phyloP scores from a whole-genome alignment of 2,113 vertebrate species.

The Engraulis encrasicolus region DNA sequence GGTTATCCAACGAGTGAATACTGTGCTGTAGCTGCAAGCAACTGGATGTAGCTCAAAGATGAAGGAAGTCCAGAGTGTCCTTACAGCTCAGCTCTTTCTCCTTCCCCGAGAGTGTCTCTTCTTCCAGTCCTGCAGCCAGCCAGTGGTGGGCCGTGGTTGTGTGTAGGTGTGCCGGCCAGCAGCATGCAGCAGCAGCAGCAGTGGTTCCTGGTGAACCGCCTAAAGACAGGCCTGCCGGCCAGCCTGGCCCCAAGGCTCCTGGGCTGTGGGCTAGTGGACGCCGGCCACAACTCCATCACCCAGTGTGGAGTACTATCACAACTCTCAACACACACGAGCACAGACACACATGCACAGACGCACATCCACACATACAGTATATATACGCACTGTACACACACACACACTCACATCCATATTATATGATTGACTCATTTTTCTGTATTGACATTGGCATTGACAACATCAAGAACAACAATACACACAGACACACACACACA shows the following conservation, averaged over 20 bases:
- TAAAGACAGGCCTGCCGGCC: slow-evolving; percentile 20
- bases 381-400: not conserved
- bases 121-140: not conserved
- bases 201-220: slow-evolving; percentile 26
- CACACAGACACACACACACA: not conserved
- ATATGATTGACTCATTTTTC: too few relatives aligned
- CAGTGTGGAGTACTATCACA: not conserved
- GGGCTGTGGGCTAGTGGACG: not conserved
- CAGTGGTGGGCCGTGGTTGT: not conserved
- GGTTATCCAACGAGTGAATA: too few relatives aligned
- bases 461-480: too few relatives aligned
- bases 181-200: slow-evolving; percentile 4
- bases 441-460: too few relatives aligned
- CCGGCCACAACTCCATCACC: not conserved
- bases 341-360: not conserved
- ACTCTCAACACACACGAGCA: not conserved
- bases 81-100: too few relatives aligned
- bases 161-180: not conserved
- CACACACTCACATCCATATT: not conserved
- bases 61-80: too few relatives aligned
- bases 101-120: too few relatives aligned
- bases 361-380: not conserved
- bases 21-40: too few relatives aligned
- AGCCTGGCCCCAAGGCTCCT: not conserved
- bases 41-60: too few relatives aligned